Base-by-base conservation (phyloP, 2,888 invertebrate genomes). In the Philaethria dido region DNA sequence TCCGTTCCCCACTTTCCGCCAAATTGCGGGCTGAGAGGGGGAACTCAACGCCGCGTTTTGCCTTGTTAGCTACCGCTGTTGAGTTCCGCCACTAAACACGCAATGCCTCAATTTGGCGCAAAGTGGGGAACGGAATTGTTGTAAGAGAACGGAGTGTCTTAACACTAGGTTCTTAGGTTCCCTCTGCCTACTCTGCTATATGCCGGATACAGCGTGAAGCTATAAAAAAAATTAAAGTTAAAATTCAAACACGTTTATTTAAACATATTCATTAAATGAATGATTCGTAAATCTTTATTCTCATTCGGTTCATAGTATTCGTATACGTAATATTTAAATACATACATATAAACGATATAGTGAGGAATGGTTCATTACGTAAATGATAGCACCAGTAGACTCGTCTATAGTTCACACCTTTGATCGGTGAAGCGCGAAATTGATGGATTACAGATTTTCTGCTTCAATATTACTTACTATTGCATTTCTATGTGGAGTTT, bases 341-440 rank as follows among this genome's bases (percentile, higher is more conserved):
- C 11, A 50, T 11, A 50, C 9, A 48, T n/a, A 9, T 1, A 48
- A 22, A 6, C 6, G n/a, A 44, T 3, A 4, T 29, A 25, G 42
- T 20, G 20, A 6, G 39, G 22, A 57, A 57, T 42, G 44, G 29
- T 60, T 47, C 60, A 60, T 62, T 62, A 64, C n/a, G 47, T 57
- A 64, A 64, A 64, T 57, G 55, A 57, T 57, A 25, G 45, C 14
- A 25, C 52, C 36, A 47, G 29, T 18, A 57, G 25, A 66, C 18
- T 47, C 47, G 22, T 61, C 50, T 62, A 42, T 66, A 64, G 75
- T 73, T 72, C 75, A 70, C 71, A 76, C 78, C 82, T 86, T 86
- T 86, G 86, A 86, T 85, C 85, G 74, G 16, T 76, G 79, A 72
- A 60, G 75, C 76, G 83, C 71, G 73, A 81, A 84, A 85, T 83